Percentiles rank a stretch among this genome's conserved stretches.
Conservation (phyloP, 2,113 vertebrate species). For the Anseranas semipalmata region DNA sequence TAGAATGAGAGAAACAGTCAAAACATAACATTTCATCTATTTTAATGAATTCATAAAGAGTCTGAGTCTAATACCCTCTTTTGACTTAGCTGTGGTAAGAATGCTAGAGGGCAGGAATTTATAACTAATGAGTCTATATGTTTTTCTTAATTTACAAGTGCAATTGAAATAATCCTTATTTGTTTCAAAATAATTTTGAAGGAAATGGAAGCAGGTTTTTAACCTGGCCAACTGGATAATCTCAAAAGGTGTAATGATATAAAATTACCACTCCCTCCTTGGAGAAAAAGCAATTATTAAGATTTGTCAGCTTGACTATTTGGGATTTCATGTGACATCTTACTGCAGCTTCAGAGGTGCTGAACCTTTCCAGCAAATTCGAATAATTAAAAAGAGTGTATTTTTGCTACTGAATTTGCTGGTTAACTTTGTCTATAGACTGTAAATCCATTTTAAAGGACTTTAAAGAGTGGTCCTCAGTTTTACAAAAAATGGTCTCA, state of each 20-base stretch:
- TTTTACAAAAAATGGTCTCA: background rate
- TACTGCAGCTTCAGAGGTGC: background rate
- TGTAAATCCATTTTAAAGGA: background rate
- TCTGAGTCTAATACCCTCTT: background rate
- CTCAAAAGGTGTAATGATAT: background rate
- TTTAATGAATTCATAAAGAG: background rate
- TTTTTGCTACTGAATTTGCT: background rate
- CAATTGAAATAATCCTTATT: background rate
- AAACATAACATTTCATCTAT: background rate
- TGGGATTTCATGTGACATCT: background rate
- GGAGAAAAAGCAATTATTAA: background rate
- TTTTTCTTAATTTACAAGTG: background rate
- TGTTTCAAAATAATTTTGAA: constrained; percentile 5
- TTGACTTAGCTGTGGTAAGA: background rate
- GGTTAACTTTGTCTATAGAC: background rate
- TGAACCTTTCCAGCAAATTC: background rate
- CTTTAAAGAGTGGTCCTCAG: background rate
- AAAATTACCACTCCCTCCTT: background rate
- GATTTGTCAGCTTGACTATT: background rate
- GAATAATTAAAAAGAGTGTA: background rate
- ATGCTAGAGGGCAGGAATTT: background rate
- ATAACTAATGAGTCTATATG: background rate
- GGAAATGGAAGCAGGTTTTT: background rate
- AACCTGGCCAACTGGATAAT: background rate
- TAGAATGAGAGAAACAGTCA: background rate